A percentile compares a stretch with the other conserved stretches of the same genome.
Conservation (phyloP, 2,113 vertebrate species). For the Gorilla gorilla region DNA sequence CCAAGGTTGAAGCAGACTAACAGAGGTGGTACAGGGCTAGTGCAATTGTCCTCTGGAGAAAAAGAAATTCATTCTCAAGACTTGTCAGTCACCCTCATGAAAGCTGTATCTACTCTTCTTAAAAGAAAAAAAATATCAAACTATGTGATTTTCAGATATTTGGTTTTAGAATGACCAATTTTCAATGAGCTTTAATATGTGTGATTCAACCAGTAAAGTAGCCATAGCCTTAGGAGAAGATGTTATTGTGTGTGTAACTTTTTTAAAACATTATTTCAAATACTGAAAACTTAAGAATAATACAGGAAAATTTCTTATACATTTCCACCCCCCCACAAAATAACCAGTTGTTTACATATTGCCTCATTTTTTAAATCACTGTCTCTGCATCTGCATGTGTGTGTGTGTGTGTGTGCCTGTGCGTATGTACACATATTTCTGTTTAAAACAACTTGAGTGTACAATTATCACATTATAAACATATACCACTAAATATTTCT, state of each 20-base stretch:
- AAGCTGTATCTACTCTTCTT: constrained; percentile 4
- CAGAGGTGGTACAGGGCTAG: not conserved
- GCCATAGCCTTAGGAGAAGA: constrained; percentile 41
- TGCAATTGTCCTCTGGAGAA: constrained; percentile 45
- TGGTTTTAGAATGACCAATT: constrained; percentile 48
- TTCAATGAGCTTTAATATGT: constrained; percentile 58
- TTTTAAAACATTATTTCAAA: constrained; percentile 32
- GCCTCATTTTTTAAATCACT: not conserved
- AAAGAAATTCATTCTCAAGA: constrained; percentile 53
- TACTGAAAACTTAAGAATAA: not conserved
- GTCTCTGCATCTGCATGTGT: not conserved
- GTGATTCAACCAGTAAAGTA: constrained; percentile 47
- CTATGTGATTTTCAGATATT: constrained; percentile 40
- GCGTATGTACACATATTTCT: not conserved
- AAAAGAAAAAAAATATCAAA: not conserved
- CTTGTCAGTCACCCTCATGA: constrained; percentile 58
- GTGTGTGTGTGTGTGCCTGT: fast-evolving
- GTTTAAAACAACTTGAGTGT: not conserved
- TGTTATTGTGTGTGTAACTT: not conserved
- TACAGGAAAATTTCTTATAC: not conserved
- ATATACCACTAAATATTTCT: not conserved
- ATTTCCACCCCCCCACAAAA: not conserved
- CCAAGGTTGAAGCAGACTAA: constrained; percentile 57
- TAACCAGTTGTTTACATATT: not conserved
- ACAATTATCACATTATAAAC: not conserved